Conservation (phyloP, 2,888 invertebrate species). For the Xestia rhomboidea region DNA sequence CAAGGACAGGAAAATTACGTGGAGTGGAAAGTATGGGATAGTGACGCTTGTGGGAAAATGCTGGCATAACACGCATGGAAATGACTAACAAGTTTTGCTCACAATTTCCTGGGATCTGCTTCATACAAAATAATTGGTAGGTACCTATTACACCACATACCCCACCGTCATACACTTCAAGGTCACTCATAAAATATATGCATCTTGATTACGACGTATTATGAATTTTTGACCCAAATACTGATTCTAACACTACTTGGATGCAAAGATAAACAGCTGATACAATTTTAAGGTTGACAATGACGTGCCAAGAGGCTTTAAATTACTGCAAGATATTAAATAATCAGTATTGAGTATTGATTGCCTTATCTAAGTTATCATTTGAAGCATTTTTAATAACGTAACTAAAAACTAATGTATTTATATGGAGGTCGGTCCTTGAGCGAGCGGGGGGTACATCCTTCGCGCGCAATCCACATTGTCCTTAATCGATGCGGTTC, state of each 20-base stretch:
- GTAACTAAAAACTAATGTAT: constrained; percentile 15
- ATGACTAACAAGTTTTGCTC: constrained; percentile 39
- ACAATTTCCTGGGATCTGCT: constrained; percentile 34
- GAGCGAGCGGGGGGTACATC: constrained; percentile 65
- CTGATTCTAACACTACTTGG: constrained; percentile 12
- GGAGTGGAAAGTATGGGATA: constrained; percentile 16
- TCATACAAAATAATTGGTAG: neutral
- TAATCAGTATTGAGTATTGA: constrained; percentile 34
- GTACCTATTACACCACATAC: constrained; percentile 32
- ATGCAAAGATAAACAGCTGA: constrained; percentile 37
- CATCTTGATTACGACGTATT: neutral
- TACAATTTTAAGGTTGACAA: constrained; percentile 10
- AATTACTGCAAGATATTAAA: constrained; percentile 15
- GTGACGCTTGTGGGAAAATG: constrained; percentile 36
- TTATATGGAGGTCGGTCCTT: constrained; percentile 67
- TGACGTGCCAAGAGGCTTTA: constrained; percentile 9
- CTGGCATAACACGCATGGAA: constrained; percentile 21
- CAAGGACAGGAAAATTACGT: neutral
- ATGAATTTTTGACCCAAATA: constrained; percentile 29
- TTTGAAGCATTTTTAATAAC: constrained; percentile 25
- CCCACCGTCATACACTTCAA: constrained; percentile 13
- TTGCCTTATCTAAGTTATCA: constrained; percentile 36
- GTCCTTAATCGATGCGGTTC: constrained; percentile 64
- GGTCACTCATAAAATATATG: constrained; percentile 38
- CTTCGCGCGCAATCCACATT: constrained; percentile 72